Conservation (phyloP, 2,797 vertebrate genomes). For the Bovichtus variegatus region DNA sequence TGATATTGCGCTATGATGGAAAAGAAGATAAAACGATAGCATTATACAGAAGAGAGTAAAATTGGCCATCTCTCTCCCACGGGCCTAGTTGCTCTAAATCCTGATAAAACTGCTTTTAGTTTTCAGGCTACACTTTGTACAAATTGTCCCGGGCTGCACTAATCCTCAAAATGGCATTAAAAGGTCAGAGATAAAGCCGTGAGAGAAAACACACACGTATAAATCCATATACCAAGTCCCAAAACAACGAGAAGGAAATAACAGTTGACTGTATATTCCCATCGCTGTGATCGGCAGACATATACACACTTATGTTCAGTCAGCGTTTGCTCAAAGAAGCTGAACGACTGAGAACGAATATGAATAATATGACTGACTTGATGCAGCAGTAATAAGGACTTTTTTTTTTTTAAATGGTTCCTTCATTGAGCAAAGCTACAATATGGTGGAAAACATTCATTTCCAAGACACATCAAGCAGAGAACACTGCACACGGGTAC, state of each 20-base stretch:
- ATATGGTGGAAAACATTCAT: not conserved
- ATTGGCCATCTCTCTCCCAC: not conserved
- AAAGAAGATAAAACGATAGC: not conserved
- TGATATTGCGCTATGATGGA: not conserved
- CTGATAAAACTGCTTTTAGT: slow-evolving; percentile 9
- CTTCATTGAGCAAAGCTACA: not conserved
- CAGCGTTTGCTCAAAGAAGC: not conserved
- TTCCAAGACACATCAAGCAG: slow-evolving; percentile 11
- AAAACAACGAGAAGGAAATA: not conserved
- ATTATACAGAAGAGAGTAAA: rapidly evolving
- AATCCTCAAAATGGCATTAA: slow-evolving; percentile 19
- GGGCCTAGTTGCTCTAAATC: not conserved
- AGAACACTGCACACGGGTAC: not conserved
- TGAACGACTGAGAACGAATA: not conserved
- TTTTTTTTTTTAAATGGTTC: not conserved
- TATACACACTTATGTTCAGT: not conserved
- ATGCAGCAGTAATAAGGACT: not conserved
- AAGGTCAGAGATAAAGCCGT: slow-evolving; percentile 46
- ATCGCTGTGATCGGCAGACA: not conserved
- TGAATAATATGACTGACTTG: not conserved
- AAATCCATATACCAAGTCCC: slow-evolving; percentile 7
- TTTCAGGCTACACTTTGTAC: slow-evolving; percentile 5
- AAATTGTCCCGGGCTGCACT: not conserved
- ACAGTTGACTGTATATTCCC: not conserved
- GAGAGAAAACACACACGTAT: slow-evolving; percentile 4